Conservation (phyloP, 1,140 invertebrate genomes). For the Polypedilum pembai region DNA sequence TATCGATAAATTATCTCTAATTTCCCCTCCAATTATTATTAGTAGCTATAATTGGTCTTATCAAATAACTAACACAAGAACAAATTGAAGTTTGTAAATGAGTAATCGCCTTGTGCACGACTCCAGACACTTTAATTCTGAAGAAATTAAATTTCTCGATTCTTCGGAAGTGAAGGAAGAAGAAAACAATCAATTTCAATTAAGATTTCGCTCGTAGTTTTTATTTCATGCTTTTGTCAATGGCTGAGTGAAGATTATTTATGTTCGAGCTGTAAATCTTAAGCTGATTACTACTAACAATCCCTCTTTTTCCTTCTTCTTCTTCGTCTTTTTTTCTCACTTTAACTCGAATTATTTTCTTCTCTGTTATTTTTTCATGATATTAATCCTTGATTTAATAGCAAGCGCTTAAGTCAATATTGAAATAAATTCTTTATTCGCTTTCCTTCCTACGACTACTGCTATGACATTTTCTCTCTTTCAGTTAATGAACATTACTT, state of each 20-base stretch:
- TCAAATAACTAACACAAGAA: too few species aligned
- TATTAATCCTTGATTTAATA: slow-evolving; percentile 20
- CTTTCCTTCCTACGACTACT: neutral
- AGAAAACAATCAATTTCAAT: neutral
- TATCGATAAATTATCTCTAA: too few species aligned
- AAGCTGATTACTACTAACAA: neutral
- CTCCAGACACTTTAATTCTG: too few species aligned
- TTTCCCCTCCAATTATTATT: too few species aligned
- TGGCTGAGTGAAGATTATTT: neutral
- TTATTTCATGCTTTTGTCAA: neutral
- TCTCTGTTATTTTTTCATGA: neutral
- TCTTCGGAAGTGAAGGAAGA: neutral
- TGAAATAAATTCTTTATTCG: slow-evolving; percentile 10
- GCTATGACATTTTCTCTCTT: too few species aligned
- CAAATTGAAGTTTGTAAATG: too few species aligned
- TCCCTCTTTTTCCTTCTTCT: neutral
- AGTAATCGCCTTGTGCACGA: too few species aligned
- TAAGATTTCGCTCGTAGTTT: neutral
- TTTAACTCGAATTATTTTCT: neutral
- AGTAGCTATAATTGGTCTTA: too few species aligned
- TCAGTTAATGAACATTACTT: too few species aligned
- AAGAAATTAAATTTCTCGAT: too few species aligned
- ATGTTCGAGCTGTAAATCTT: slow-evolving; percentile 8
- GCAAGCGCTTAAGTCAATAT: slow-evolving; percentile 8
- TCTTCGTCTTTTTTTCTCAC: neutral